These are phyloP conservation scores for Nemoura dubitans DNA, from an alignment of 2,888 invertebrate species.

Conservation along the genomic window DNA sequence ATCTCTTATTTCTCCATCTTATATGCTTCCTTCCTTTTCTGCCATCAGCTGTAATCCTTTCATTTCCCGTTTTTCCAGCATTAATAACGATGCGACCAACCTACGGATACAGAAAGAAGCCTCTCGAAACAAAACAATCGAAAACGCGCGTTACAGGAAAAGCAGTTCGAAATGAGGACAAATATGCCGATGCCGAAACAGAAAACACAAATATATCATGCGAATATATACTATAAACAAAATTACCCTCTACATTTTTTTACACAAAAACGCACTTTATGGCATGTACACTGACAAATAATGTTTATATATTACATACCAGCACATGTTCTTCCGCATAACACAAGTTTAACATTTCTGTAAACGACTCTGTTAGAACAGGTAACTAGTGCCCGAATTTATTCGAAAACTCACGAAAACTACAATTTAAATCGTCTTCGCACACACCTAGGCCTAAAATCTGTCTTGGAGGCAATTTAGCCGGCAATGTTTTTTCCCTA, in stretches of 20 bases:
- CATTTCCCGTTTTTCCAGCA: constrained; percentile 16
- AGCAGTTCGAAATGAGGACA: background rate
- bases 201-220: background rate
- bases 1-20: constrained; percentile 14
- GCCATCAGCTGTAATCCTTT: constrained; percentile 20
- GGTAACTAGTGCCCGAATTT: background rate
- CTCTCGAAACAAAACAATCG: background rate
- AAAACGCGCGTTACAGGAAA: background rate
- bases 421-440: background rate
- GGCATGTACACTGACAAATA: background rate
- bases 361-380: background rate
- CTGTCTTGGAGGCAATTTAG: background rate
- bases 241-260: background rate
- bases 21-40: background rate
- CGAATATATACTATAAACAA: background rate
- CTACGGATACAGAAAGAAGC: background rate
- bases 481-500: background rate
- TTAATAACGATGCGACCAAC: constrained; percentile 2
- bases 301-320: no score
- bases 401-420: no score
- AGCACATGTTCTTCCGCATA: background rate
- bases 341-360: background rate
- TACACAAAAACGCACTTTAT: constrained; percentile 2
- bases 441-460: background rate
- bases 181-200: background rate